Base-by-base conservation (phyloP, 2,888 invertebrate genomes). In the Xanthostigma xanthostigma region DNA sequence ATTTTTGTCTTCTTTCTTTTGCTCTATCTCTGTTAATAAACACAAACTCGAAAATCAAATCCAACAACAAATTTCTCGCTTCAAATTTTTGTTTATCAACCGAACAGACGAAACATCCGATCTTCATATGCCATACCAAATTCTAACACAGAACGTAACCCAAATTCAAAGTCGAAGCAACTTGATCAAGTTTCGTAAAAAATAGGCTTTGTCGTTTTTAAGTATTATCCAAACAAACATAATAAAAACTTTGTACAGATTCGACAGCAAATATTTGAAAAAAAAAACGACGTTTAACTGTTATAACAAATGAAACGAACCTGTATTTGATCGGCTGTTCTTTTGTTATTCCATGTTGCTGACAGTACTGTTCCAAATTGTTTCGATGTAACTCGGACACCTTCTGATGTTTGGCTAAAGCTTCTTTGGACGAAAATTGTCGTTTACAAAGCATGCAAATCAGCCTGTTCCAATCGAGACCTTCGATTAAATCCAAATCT, bases 361-460 rank as follows among this genome's bases (percentile, higher is more conserved):
- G 33, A 37, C 43, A 48, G 33, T 43, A 43, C 14, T 48, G 48
- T 56, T 77, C 78, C 42, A 93, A 66, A 64, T 93, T 93, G 60
- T 90, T 86, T 59, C 92, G 94, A 64, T 98, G 98, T 48, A 98
- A 73, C 54, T 93, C 89, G 0, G 97, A 97, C 62, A 95, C 73
- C 58, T 91, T 87, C 53, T 89, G 84, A 68, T 98, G 98, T 61
- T 93, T 90, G 9, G 79, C 75, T 11, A 98, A 71, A 1, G 88
- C 87, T 50, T 97, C 97, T 44, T 79, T 76, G 13, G 86, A 90
- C 2, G 89, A 86, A 64, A 98, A 94, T 62, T 92, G 91, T 45
- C 98, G 73, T 65, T 96, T 96, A 64, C 98, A 98, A 10, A 98
- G 72, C 17, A 96, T 71, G 62, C 98, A 98, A 0, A 94, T 91